Percentiles rank a stretch among this genome's conserved stretches.
Evolutionary conservation across 1,140 invertebrate species (phyloP).

Genomic region (Dysdera silvatica): DNA sequence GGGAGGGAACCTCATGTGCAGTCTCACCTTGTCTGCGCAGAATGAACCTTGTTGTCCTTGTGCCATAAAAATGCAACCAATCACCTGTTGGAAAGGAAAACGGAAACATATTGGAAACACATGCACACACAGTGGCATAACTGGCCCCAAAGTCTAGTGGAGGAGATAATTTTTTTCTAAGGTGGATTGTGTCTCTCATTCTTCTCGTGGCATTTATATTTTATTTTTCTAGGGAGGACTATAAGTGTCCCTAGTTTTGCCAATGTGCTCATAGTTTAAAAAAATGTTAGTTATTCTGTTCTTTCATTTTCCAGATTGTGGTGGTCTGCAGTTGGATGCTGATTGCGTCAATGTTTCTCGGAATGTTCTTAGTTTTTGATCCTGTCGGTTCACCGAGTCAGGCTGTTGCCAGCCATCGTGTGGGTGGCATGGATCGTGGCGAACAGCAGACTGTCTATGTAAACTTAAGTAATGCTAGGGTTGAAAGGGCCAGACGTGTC

Average conservation of each 20-base stretch:
- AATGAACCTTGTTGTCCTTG: too few species aligned
- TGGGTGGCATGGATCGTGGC: constrained; percentile 50
- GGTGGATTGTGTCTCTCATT: background rate
- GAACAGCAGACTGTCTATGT: constrained; percentile 32
- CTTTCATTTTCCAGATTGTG: constrained; percentile 50
- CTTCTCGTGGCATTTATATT: background rate
- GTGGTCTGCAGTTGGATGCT: constrained; percentile 73
- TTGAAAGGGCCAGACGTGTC: constrained; percentile 34
- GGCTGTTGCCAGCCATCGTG: constrained; percentile 50
- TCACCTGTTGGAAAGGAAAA: too few species aligned
- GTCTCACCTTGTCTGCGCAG: too few species aligned
- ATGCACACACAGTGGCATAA: too few species aligned
- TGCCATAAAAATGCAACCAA: too few species aligned
- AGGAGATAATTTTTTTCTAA: too few species aligned
- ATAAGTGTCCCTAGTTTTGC: too few species aligned
- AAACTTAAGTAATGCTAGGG: constrained; percentile 12
- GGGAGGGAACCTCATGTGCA: too few species aligned
- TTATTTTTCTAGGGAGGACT: constrained; percentile 7
- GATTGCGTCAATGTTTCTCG: constrained; percentile 62
- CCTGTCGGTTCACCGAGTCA: constrained; percentile 51
- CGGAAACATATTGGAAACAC: too few species aligned
- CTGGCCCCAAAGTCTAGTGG: too few species aligned
- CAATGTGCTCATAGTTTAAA: too few species aligned
- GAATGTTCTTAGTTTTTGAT: constrained; percentile 68
- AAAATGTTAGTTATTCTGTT: too few species aligned